phyloP scores from a whole-genome alignment of 1,140 invertebrate genomes.

The Bombus impatiens region DNA sequence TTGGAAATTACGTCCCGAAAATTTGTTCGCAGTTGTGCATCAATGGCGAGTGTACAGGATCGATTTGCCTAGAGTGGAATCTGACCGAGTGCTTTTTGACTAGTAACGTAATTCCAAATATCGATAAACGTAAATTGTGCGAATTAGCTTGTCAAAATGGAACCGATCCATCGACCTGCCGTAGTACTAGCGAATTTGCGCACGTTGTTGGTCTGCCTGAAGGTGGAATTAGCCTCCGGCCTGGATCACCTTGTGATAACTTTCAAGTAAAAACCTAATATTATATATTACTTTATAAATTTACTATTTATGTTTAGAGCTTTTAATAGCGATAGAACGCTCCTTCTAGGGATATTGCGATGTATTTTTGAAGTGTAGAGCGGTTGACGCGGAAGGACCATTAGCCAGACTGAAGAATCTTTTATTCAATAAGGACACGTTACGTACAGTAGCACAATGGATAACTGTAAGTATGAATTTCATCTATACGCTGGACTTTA shows the following conservation, averaged over 20 bases:
- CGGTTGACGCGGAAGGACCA: slow-evolving; percentile 99
- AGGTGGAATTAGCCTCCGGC: slow-evolving; percentile 94
- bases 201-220: slow-evolving; percentile 88
- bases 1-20: neutral
- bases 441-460: slow-evolving; percentile 93
- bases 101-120: slow-evolving; percentile 90
- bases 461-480: slow-evolving; percentile 85
- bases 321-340: neutral
- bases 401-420: slow-evolving; percentile 98
- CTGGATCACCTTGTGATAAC: slow-evolving; percentile 99
- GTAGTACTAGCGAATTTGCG: slow-evolving; percentile 93
- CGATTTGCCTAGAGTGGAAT: slow-evolving; percentile 97
- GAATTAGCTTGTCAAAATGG: slow-evolving; percentile 97
- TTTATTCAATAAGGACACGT: slow-evolving; percentile 95
- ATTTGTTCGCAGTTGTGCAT: slow-evolving; percentile 92
- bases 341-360: slow-evolving; percentile 95
- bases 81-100: slow-evolving; percentile 98
- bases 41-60: slow-evolving; percentile 96
- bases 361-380: slow-evolving; percentile 98
- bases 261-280: slow-evolving; percentile 89
- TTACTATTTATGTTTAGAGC: neutral
- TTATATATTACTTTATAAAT: neutral
- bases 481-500: too few relatives aligned
- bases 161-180: slow-evolving; percentile 89
- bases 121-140: slow-evolving; percentile 94